These are phyloP conservation scores for Potamarius usumacintae DNA, from an alignment of 2,113 vertebrate genomes.

Conservation along the genomic window DNA sequence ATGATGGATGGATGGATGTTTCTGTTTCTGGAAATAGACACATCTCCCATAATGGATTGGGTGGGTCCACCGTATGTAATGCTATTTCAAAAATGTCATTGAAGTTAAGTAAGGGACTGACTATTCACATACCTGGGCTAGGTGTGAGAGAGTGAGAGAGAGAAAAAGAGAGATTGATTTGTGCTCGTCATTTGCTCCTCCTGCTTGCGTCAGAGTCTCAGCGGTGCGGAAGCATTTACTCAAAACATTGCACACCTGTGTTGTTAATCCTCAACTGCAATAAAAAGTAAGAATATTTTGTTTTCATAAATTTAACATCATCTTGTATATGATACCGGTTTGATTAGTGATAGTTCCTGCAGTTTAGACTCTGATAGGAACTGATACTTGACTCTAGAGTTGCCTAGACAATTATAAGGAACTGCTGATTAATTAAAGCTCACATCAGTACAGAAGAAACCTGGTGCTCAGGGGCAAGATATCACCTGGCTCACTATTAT, in stretches of 20 bases:
- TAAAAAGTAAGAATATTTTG: background rate
- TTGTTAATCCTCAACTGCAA: background rate
- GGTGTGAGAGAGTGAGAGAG: constrained; percentile 21
- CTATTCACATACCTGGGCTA: background rate
- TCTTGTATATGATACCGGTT: background rate
- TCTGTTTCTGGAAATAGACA: background rate
- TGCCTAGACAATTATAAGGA: background rate
- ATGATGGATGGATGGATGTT: background rate
- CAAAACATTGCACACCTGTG: background rate
- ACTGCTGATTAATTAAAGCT: background rate
- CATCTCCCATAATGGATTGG: background rate
- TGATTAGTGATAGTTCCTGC: background rate
- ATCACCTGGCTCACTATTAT: background rate
- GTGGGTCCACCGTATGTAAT: background rate
- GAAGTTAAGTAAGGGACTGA: background rate
- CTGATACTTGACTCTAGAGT: background rate
- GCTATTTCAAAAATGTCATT: background rate
- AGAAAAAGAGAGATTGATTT: constrained; percentile 2
- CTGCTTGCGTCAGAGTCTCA: constrained; percentile 12
- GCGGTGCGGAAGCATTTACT: constrained; percentile 13
- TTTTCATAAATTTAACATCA: background rate
- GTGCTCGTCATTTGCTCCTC: background rate
- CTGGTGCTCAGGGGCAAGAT: background rate
- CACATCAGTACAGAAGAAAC: background rate
- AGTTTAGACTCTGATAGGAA: background rate